Base-by-base conservation (phyloP, 2,113 vertebrate genomes). In the Ondatra zibethicus region DNA sequence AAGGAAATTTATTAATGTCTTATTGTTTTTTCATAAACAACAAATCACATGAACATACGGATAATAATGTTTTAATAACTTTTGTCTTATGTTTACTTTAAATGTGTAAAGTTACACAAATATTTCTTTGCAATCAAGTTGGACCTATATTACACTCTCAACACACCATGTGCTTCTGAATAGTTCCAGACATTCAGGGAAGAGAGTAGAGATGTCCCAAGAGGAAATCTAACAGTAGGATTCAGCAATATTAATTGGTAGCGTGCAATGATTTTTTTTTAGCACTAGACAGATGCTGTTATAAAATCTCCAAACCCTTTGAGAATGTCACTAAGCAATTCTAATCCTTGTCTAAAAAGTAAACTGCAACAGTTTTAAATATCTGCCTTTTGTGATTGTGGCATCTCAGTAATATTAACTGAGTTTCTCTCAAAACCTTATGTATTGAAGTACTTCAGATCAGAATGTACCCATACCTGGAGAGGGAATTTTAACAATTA, bases 81-180 rank as follows among this genome's bases (percentile, higher is more conserved):
- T 68, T 50, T 52, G 36, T 36, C 33, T 10, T 77, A 39, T 27
- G 4, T 72, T 68, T 87, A 80, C 61, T n/a, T 17, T 70, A 76
- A 82, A 42, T 63, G n/a, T 84, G 25, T 9, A 93, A 91, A 73
- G 95, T 92, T 92, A 29, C 68, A 61, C 21, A 91, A 75, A 61
- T 42, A 42, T 78, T 36, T 3, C 9, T 55, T 90, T 94, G 87
- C 39, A 81, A 66, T 29, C 1, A 84, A 1, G 47, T 42, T 82
- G 33, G 17, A 33, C 29, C 23, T 36, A 66, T 63, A 63, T 77
- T 65, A 96, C 85, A 70, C 31, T 45, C 13, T 36, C 19, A 68
- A 55, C 25, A 75, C 3, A 76, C 17, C 33, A 65, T 21, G 1
- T 86, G 50, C 12, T 36, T 88, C 7, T 29, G 55, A 68, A 27